These are phyloP conservation scores for Biston stratarius DNA, from an alignment of 2,888 invertebrate genomes.

Conservation along the genomic window DNA sequence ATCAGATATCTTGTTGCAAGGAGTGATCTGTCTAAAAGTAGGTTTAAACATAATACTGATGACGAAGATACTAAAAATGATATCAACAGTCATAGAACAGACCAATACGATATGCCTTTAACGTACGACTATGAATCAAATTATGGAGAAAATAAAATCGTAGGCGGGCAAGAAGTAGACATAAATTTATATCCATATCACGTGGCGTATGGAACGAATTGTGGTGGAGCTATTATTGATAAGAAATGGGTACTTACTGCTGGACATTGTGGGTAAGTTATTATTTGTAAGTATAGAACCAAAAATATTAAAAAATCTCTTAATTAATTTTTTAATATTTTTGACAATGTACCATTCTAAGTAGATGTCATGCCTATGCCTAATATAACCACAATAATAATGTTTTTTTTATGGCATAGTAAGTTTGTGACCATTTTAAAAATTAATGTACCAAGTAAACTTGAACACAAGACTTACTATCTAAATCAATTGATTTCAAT, in stretches of 20 bases:
- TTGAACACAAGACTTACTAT: too few relatives aligned
- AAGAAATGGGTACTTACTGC: slow-evolving; percentile 76
- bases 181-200: slow-evolving; percentile 80
- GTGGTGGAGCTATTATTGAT: slow-evolving; percentile 78
- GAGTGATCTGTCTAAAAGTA: slow-evolving; percentile 6
- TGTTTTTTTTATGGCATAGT: neutral
- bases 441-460: too few relatives aligned
- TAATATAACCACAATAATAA: neutral
- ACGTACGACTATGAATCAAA: slow-evolving; percentile 42
- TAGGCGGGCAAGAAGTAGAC: slow-evolving; percentile 74
- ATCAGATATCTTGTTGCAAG: slow-evolving; percentile 20
- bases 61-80: slow-evolving; percentile 15
- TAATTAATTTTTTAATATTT: neutral
- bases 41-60: slow-evolving; percentile 8
- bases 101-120: slow-evolving; percentile 30
- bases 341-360: neutral
- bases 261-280: slow-evolving; percentile 80
- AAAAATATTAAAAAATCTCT: neutral
- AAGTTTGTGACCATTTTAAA: too few relatives aligned
- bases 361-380: too few relatives aligned
- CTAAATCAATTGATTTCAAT: too few relatives aligned
- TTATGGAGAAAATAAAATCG: slow-evolving; percentile 73
- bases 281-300: neutral
- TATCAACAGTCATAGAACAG: slow-evolving; percentile 14
- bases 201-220: slow-evolving; percentile 75